Conservation (phyloP, 2,113 vertebrate species). For the Tricholaema leucomelas region DNA sequence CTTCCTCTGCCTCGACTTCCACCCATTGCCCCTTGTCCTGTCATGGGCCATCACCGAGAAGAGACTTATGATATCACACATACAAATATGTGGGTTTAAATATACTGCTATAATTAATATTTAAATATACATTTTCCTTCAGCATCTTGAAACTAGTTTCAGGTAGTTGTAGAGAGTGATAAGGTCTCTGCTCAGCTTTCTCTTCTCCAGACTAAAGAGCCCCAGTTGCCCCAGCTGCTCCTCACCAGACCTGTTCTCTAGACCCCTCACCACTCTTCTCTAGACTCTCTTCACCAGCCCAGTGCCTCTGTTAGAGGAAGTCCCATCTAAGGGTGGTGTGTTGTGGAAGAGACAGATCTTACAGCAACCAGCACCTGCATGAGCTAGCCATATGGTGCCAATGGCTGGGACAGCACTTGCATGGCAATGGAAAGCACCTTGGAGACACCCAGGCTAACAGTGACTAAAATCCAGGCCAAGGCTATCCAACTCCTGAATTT, state of each 20-base stretch:
- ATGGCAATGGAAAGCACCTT: not conserved
- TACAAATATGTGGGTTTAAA: too few relatives aligned
- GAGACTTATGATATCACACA: too few relatives aligned
- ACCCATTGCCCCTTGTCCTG: too few relatives aligned
- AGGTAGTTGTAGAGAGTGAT: too few relatives aligned
- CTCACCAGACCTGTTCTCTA: too few relatives aligned
- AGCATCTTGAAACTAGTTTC: not conserved
- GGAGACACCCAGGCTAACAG: not conserved
- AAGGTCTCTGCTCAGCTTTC: too few relatives aligned
- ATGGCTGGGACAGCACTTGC: not conserved
- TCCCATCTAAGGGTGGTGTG: not conserved
- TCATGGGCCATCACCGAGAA: too few relatives aligned
- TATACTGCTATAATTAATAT: not conserved
- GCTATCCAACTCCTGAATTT: slow-evolving; percentile 33
- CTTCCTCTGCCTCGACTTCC: too few relatives aligned
- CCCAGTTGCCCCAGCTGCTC: too few relatives aligned
- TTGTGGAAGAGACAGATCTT: not conserved
- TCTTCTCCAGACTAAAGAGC: too few relatives aligned
- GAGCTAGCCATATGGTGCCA: not conserved
- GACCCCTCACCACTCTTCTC: too few relatives aligned
- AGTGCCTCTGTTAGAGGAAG: not conserved
- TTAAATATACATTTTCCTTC: not conserved
- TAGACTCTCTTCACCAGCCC: too few relatives aligned
- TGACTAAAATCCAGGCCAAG: slow-evolving; percentile 27
- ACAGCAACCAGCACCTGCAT: not conserved